These are phyloP conservation scores for Aphelinus atriplicis DNA, from an alignment of 1,140 invertebrate genomes.

Conservation along the genomic window DNA sequence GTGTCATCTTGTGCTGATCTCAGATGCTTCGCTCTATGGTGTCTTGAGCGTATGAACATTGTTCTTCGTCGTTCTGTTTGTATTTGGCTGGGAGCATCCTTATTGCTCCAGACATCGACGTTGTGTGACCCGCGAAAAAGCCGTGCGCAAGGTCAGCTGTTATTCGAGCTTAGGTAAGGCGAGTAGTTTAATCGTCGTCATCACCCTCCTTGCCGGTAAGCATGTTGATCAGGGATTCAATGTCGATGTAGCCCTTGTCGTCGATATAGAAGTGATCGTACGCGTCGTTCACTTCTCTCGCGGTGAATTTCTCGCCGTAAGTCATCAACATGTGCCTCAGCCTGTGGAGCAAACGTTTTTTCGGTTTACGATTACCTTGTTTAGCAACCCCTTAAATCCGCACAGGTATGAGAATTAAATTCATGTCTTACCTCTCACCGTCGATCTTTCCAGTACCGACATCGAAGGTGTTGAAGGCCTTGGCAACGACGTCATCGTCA, in stretches of 20 bases:
- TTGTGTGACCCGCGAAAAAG: too few species aligned
- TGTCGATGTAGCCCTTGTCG: slow-evolving; percentile 92
- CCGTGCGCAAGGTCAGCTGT: too few species aligned
- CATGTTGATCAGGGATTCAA: slow-evolving; percentile 85
- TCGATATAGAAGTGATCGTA: slow-evolving; percentile 96
- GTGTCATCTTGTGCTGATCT: too few species aligned
- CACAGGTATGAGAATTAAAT: too few species aligned
- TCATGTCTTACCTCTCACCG: slow-evolving; percentile 75
- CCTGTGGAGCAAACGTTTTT: slow-evolving; percentile 65
- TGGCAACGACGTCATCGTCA: slow-evolving; percentile 93
- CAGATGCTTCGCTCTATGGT: too few species aligned
- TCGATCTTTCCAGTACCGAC: slow-evolving; percentile 84
- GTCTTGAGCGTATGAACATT: too few species aligned
- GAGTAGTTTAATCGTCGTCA: slow-evolving; percentile 69
- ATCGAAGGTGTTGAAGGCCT: slow-evolving; percentile 96
- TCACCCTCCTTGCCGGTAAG: slow-evolving; percentile 85
- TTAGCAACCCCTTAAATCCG: too few species aligned
- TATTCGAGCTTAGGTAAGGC: too few species aligned
- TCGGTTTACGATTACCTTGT: not conserved
- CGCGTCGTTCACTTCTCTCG: slow-evolving; percentile 92
- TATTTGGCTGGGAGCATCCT: too few species aligned
- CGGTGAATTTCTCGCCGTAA: slow-evolving; percentile 96
- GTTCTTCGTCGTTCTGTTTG: too few species aligned
- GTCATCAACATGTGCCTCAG: slow-evolving; percentile 94
- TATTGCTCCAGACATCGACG: too few species aligned